Evolutionary conservation across 2,797 vertebrate species (phyloP), one percentile per base, ranked within the genome.

Genomic region (Phalloptychus januarius): DNA sequence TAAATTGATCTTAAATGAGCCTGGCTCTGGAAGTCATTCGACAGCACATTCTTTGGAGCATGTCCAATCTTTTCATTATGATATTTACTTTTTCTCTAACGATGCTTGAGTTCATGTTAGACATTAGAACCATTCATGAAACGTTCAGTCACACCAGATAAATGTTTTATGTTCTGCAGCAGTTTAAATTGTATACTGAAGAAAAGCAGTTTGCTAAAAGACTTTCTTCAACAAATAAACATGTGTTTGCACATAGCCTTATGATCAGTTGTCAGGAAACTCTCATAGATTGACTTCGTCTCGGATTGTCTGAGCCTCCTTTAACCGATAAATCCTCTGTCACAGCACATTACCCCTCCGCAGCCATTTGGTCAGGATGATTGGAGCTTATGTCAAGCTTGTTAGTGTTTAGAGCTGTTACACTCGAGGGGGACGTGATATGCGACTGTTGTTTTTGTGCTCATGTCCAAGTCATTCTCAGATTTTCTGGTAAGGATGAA

Each of bases 371-470:
- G 75, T 87, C 12, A 20, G 92, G 91, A 94, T 92, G 91, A 92
- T 82, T 84, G 89, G 83, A 73, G 93, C 90, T 95, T 94, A 95
- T 77, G 89, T 86, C 89, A 93, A 95, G 92, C 93, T 92, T 85
- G 91, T 95, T 95, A 94, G 92, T 44, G 85, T 90, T 93, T 91
- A 90, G 85, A 74, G 25, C 91, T 75, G 58, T 18, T 63, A 18
- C 28, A 36, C 28, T 63, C 8, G 15, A 63, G 58, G 15, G 76
- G 58, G 81, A 70, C 82, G 74, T 75, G 86, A 90, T 88, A 75
- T 84, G 87, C 63, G 83, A 71, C 85, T 15, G 16, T 36, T 50
- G 74, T 85, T 79, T 87, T 86, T 82, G 74, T 88, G 81, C 65
- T 44, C 18, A 65, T 74, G 84, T 61, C 28, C 48, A 5, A 71